Conservation (phyloP, 2,888 invertebrate species). For the Sinohyriopsis cumingii region DNA sequence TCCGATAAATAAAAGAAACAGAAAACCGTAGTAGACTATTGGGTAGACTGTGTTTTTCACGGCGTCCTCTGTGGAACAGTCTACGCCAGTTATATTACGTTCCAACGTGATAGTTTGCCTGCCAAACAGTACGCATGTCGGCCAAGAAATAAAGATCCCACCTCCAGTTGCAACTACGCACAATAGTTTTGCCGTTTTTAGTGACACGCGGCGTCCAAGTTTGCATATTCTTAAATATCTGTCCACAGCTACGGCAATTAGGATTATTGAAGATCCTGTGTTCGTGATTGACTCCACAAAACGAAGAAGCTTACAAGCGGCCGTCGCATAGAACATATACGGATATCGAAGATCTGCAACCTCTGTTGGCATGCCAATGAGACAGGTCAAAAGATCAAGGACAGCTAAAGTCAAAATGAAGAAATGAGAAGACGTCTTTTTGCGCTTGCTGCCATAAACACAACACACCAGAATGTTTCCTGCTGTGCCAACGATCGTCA, state of each 20-base stretch:
- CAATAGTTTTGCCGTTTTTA: conserved; percentile 49
- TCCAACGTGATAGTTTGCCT: conserved; percentile 43
- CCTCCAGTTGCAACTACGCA: conserved; percentile 52
- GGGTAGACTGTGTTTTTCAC: conserved; percentile 58
- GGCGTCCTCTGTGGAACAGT: conserved; percentile 63
- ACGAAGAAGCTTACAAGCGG: conserved; percentile 62
- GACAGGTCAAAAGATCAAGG: conserved; percentile 62
- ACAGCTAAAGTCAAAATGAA: conserved; percentile 60
- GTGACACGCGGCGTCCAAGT: conserved; percentile 56
- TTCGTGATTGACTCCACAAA: conserved; percentile 61
- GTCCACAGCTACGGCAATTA: conserved; percentile 62
- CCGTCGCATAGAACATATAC: conserved; percentile 59
- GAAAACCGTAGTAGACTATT: conserved; percentile 59
- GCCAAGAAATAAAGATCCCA: conserved; percentile 58
- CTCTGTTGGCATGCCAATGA: conserved; percentile 65
- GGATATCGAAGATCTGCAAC: conserved; percentile 62
- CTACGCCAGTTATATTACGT: conserved; percentile 45
- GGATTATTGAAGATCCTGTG: conserved; percentile 61
- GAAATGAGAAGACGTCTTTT: conserved; percentile 60
- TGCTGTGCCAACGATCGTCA: conserved; percentile 55
- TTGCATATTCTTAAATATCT: conserved; percentile 60
- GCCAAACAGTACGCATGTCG: conserved; percentile 59
- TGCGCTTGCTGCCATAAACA: conserved; percentile 54
- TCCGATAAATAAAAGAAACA: conserved; percentile 56
- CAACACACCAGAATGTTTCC: conserved; percentile 60